Conservation (phyloP, 2,797 vertebrate genomes). For the Amblyraja radiata region DNA sequence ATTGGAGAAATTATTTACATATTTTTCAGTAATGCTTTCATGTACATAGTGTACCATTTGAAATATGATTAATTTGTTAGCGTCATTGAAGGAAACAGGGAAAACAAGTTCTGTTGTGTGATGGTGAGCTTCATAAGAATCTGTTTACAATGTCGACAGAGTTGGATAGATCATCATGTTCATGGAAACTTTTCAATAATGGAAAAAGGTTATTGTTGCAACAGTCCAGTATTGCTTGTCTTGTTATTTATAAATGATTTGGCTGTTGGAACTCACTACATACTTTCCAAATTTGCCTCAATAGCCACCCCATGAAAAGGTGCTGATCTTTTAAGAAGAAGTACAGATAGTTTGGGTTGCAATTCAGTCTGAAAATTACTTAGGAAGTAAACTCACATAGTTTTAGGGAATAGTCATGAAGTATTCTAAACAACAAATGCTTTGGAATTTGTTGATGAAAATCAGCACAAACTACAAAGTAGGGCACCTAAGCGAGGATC, state of each 20-base stretch:
- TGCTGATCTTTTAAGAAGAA: not conserved
- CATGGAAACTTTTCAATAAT: not conserved
- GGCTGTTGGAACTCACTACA: not conserved
- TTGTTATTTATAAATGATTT: not conserved
- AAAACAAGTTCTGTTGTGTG: not conserved
- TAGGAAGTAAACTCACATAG: not conserved
- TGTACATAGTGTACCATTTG: not conserved
- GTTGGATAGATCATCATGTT: not conserved
- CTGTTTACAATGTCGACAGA: not conserved
- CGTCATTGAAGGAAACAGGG: not conserved
- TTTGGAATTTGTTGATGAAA: not conserved
- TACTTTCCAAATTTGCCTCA: not conserved
- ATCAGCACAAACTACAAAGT: not conserved
- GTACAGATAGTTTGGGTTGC: not conserved
- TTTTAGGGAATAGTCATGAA: not conserved
- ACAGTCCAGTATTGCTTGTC: not conserved
- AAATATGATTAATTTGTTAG: not conserved
- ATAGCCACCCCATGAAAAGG: not conserved
- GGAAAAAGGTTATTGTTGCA: not conserved
- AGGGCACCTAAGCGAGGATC: too few species aligned
- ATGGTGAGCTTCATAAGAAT: not conserved
- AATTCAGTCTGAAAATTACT: not conserved
- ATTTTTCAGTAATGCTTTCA: not conserved
- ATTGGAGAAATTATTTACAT: not conserved
- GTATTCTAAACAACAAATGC: not conserved